phyloP scores from a whole-genome alignment of 2,888 invertebrate genomes.

The Deilephila porcellus region DNA sequence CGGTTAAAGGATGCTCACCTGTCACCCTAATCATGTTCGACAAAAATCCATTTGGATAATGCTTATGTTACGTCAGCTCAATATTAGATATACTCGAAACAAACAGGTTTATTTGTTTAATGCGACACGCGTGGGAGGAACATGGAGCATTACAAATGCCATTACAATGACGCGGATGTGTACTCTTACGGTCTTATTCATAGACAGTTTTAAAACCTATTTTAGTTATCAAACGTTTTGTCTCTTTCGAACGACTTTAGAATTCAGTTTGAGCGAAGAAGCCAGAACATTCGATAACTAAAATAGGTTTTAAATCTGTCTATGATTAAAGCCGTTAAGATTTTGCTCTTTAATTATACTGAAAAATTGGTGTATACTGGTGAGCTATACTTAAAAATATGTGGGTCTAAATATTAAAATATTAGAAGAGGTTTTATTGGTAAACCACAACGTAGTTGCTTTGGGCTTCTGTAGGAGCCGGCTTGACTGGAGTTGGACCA shows the following conservation, averaged over 20 bases:
- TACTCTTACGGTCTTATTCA: neutral
- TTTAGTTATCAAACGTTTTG: too few species aligned
- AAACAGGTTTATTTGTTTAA: slow-evolving; percentile 8
- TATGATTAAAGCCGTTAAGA: too few species aligned
- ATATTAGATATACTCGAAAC: slow-evolving; percentile 6
- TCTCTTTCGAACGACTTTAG: too few species aligned
- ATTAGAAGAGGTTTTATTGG: too few species aligned
- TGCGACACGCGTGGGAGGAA: neutral
- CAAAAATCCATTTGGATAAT: slow-evolving; percentile 3
- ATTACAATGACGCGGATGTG: slow-evolving; percentile 13
- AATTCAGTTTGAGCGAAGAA: too few species aligned
- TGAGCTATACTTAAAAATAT: neutral
- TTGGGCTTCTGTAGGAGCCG: too few species aligned
- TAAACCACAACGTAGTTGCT: too few species aligned
- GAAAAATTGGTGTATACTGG: neutral
- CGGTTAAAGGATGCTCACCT: neutral
- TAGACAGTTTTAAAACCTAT: too few species aligned
- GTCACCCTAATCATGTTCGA: neutral
- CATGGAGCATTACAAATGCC: slow-evolving; percentile 7
- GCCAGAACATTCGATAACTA: too few species aligned
- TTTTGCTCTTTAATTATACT: neutral
- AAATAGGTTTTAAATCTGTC: too few species aligned
- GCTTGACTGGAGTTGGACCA: too few species aligned
- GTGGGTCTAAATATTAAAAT: too few species aligned
- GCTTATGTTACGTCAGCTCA: slow-evolving; percentile 8